Base-by-base conservation (phyloP, 2,113 vertebrate species). In the Apeltes quadracus region DNA sequence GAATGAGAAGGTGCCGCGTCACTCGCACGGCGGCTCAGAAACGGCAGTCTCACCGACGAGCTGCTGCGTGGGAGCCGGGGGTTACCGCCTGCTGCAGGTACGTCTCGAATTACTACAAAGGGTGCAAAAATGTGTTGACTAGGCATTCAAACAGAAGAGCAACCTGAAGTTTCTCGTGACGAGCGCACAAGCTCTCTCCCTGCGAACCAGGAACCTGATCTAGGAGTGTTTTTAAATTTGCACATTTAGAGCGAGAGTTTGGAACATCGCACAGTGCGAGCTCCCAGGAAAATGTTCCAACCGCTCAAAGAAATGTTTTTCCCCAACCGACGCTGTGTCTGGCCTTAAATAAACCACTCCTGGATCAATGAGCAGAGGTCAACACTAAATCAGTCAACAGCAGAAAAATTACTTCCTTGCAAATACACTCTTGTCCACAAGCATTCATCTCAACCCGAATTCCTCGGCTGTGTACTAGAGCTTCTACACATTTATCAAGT, bases 1-100 rank as follows among this genome's bases (percentile, higher is more conserved):
- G 74, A 84, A 68, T 59, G 36, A 50, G 39, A 85, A 84, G 69
- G 55, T 44, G 69, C 55, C 63, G 63, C 53, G 61, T 74, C 70
- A 55, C 53, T 48, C n/a, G 61, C 65, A 29, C 43, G 56, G 65
- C 83, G n/a, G 29, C 29, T 61, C 71, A 74, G 27, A 27, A 76
- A 63, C 16, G 69, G 51, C 78, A 75, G 59, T 70, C 8, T 61
- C n/a, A 68, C 72, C 55, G 29, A 63, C 27, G 32, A 7, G 32
- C 32, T 6, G 32, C 32, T 34, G 32, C 32, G 50, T 50, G 44
- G 9, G 32, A 36, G 25, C 23, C 46, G 56, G 23, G 29, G 27
- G 34, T 68, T 73, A 23, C 11, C 22, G 48, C 22, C 1, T 10
- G 48, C 9, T 23, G 48, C 13, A 51, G 22, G 53, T 12, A 29